phyloP scores from a whole-genome alignment of 2,888 invertebrate species.

The Rhagium mordax region DNA sequence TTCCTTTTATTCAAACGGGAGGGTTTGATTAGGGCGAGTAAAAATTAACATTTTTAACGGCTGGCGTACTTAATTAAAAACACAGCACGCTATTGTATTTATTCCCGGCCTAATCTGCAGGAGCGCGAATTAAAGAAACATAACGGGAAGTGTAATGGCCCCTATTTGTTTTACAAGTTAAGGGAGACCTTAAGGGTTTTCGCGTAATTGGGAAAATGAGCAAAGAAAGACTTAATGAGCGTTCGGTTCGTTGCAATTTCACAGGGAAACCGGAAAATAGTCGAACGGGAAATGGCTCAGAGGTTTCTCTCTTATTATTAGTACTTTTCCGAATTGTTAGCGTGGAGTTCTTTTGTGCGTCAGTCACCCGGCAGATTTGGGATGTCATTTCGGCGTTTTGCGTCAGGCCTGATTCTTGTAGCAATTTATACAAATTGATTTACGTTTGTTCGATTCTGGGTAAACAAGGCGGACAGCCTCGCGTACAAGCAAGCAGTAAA shows the following conservation, averaged over 20 bases:
- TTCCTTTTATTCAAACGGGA: background rate
- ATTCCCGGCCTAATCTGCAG: slow-evolving; percentile 10
- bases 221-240: slow-evolving; percentile 39
- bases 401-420: background rate
- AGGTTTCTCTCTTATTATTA: slow-evolving; percentile 5
- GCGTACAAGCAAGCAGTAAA: background rate
- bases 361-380: background rate
- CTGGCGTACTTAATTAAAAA: slow-evolving; percentile 13
- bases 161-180: slow-evolving; percentile 26
- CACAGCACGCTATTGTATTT: slow-evolving; percentile 4
- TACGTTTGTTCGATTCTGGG: background rate
- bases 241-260: slow-evolving; percentile 29
- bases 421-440: background rate
- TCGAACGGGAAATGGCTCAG: slow-evolving; percentile 19
- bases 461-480: background rate
- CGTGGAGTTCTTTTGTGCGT: background rate
- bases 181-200: slow-evolving; percentile 22
- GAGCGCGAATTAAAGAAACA: slow-evolving; percentile 22
- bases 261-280: slow-evolving; percentile 21
- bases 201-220: slow-evolving; percentile 34
- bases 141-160: slow-evolving; percentile 29
- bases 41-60: slow-evolving; percentile 1
- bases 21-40: background rate
- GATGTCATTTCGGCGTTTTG: background rate
- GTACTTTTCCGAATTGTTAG: slow-evolving; percentile 1